Percentiles rank a stretch among this genome's conserved stretches.
These are phyloP conservation scores for Anseranas semipalmata DNA, from an alignment of 2,113 vertebrate species.

Conservation along the genomic window DNA sequence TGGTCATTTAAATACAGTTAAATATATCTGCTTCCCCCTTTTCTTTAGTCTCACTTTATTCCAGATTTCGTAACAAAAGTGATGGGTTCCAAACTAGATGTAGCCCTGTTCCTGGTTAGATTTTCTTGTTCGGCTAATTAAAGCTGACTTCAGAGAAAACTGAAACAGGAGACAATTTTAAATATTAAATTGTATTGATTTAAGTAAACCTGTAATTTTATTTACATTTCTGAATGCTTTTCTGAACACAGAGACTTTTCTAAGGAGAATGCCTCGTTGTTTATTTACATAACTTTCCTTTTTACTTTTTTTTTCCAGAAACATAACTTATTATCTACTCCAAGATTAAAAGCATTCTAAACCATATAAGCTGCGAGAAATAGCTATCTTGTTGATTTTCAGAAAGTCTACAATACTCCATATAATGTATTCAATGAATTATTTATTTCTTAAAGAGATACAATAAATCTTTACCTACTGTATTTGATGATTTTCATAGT, in stretches of 20 bases:
- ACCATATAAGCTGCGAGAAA: constrained; percentile 45
- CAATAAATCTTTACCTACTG: constrained; percentile 74
- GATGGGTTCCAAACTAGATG: neutral
- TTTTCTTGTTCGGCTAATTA: neutral
- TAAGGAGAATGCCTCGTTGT: neutral
- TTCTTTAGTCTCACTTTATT: neutral
- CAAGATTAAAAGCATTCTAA: constrained; percentile 68
- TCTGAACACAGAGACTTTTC: neutral
- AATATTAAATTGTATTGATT: neutral
- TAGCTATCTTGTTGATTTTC: constrained; percentile 68
- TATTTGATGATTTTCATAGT: constrained; percentile 73
- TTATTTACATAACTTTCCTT: constrained; percentile 23
- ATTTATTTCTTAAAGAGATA: constrained; percentile 75
- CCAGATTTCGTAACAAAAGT: neutral
- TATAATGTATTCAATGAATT: constrained; percentile 73
- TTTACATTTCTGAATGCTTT: neutral
- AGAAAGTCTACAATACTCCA: constrained; percentile 65
- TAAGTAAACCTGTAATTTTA: neutral
- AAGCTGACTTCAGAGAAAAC: neutral
- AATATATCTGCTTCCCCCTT: neutral
- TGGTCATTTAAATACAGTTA: neutral
- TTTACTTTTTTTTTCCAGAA: neutral
- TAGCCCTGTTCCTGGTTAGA: neutral
- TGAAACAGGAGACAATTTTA: neutral
- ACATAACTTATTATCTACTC: constrained; percentile 63